These are phyloP conservation scores for Neoaliturus tenellus DNA, from an alignment of 2,888 invertebrate species.

Conservation along the genomic window DNA sequence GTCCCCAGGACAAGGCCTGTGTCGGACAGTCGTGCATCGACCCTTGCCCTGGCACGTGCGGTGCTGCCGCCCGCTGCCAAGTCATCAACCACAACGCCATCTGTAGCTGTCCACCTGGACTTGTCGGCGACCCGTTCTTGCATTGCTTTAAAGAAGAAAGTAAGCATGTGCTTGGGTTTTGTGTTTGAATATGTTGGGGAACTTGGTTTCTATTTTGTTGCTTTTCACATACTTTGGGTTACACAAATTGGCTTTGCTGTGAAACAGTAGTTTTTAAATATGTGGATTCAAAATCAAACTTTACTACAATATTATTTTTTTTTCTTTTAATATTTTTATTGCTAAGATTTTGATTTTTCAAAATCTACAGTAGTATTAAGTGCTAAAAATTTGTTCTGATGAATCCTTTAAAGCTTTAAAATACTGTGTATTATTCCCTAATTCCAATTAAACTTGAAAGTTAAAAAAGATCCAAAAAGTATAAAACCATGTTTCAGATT, in stretches of 20 bases:
- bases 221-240: not conserved
- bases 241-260: not conserved
- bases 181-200: not conserved
- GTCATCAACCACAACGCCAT: constrained; percentile 87
- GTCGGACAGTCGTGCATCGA: constrained; percentile 85
- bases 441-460: no score
- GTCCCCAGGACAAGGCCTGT: constrained; percentile 83
- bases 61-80: constrained; percentile 82
- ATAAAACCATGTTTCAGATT: no score
- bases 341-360: no score
- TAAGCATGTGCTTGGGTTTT: constrained; percentile 63
- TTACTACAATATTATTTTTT: no score
- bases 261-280: no score
- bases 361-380: no score
- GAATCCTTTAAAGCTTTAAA: no score
- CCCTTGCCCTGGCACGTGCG: constrained; percentile 86
- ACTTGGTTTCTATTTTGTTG: constrained; percentile 10
- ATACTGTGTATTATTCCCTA: no score
- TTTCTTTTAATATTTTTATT: no score
- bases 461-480: no score
- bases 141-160: constrained; percentile 74
- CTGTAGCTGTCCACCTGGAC: constrained; percentile 81
- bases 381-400: no score
- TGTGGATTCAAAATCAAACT: no score
- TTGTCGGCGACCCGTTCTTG: constrained; percentile 86